Evolutionary conservation across 2,888 invertebrate genomes (phyloP), one percentile per base, ranked within the genome.

Genomic region (Noctua fimbriata): DNA sequence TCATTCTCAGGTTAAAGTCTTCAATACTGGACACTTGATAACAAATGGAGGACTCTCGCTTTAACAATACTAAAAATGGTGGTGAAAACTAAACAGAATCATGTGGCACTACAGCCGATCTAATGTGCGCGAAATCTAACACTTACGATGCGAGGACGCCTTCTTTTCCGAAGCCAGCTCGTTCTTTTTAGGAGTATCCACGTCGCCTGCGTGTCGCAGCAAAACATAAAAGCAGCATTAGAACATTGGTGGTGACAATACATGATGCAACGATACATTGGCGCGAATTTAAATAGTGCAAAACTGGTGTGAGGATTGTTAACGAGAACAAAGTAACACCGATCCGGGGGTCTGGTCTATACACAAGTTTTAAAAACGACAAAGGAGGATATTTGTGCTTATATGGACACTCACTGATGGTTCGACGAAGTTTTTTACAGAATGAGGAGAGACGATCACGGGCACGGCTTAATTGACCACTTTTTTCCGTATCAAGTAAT

Each of bases 161-260:
- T 96, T 97, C 96, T 96, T 96, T 91, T 97, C 97, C 91, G 96
- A 92, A 94, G 95, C 94, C 94, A 94, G 94, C 94, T 96, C 97
- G 93, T 92, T 91, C 95, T 95, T 96, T 97, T 97, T 96, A 95
- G 96, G 94, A 92, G 96, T 94, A 92, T 97, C 95, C 97, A 96
- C 96, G 95, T 97, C 95, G 95, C 97, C 96, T 97, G 96, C 92
- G 91, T 90, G 93, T 93, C 93, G 94, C 94, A 91, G 94, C 94
- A 95, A 95, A 96, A 96, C 95, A 96, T 96, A 97, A 96, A 96
- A 96, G 95, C 95, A 95, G 92, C 94, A 96, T 97, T 96, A 96
- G 95, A 96, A 96, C 94, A 96, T 95, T 94, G 89, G 94, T 83
- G 81, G 91, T 89, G 85, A 89, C 91, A 85, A 91, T 90, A 87